phyloP scores from a whole-genome alignment of 2,797 vertebrate species.

The Pseudocheirus occidentalis region DNA sequence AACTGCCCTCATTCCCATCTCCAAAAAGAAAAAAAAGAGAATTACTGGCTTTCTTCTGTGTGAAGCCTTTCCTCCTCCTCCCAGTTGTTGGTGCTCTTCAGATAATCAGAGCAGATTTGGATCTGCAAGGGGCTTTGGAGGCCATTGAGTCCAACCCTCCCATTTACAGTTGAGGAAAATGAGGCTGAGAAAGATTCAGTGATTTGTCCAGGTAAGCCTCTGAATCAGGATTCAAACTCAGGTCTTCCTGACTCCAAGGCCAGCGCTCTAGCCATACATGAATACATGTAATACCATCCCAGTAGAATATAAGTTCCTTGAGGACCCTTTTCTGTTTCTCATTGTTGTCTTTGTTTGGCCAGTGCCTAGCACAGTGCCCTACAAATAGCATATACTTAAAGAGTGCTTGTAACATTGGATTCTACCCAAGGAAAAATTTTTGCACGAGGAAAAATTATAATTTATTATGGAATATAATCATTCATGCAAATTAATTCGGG shows the following conservation, averaged over 20 bases:
- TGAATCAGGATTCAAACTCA: background rate
- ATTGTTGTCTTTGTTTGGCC: background rate
- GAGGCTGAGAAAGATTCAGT: background rate
- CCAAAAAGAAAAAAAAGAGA: background rate
- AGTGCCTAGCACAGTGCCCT: background rate
- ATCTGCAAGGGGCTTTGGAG: background rate
- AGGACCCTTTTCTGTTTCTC: background rate
- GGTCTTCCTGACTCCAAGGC: background rate
- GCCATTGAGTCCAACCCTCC: background rate
- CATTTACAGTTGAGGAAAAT: background rate
- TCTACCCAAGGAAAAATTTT: background rate
- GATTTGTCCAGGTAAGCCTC: background rate
- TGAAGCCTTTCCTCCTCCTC: background rate
- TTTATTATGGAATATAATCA: background rate
- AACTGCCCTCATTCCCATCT: too few relatives aligned
- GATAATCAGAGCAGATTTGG: background rate
- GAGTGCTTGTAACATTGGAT: background rate
- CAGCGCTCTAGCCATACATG: background rate
- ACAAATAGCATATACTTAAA: background rate
- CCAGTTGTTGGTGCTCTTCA: background rate
- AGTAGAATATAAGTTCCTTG: background rate
- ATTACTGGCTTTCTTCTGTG: background rate
- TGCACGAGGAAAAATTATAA: background rate
- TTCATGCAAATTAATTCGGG: background rate
- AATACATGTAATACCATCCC: background rate